Evolutionary conservation across 2,797 vertebrate genomes (phyloP).

Genomic region (Sebastes trivittatus): DNA sequence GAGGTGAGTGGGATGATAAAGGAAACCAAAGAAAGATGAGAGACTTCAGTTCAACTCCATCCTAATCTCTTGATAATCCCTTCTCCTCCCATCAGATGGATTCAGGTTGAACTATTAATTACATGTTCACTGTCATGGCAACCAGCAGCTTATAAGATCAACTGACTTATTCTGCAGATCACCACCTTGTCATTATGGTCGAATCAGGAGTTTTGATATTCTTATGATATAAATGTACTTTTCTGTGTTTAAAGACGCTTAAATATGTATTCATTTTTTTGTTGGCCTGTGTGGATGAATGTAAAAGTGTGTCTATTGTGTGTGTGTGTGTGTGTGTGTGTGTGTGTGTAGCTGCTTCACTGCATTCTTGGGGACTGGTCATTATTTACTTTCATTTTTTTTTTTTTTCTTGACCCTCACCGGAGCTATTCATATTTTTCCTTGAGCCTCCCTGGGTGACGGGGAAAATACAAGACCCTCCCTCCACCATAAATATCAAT

Average conservation of each 20-base stretch:
- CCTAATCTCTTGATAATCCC: constrained; percentile 19
- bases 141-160: not conserved
- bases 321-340: not conserved
- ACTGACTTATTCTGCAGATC: not conserved
- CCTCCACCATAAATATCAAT: not conserved
- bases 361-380: not conserved
- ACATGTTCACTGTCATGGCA: constrained; percentile 13
- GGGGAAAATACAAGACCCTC: not conserved
- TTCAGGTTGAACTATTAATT: constrained; percentile 21
- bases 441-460: not conserved
- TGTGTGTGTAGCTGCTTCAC: not conserved
- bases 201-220: not conserved
- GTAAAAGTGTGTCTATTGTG: not conserved
- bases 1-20: not conserved
- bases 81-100: not conserved
- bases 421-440: not conserved
- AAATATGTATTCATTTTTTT: not conserved
- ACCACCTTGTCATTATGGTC: not conserved
- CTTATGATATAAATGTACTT: not conserved
- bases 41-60: not conserved
- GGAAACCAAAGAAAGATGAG: not conserved
- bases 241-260: not conserved
- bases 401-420: not conserved
- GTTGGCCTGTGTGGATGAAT: not conserved
- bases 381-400: not conserved